A percentile compares a stretch with the other conserved stretches of the same genome.
Conservation (phyloP, 1,140 invertebrate genomes). For the Cydia pomonella region DNA sequence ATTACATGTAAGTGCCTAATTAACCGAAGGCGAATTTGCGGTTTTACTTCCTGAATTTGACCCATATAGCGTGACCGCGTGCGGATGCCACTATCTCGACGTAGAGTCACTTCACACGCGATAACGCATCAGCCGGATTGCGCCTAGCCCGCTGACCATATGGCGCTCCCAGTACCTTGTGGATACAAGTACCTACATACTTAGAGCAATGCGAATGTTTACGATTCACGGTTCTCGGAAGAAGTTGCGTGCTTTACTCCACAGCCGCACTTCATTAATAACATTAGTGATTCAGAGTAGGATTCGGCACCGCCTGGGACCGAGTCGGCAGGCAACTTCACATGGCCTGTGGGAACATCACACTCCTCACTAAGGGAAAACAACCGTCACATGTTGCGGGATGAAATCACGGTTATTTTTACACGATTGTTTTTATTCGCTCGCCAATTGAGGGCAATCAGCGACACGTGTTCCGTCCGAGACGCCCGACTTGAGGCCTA, state of each 20-base stretch:
- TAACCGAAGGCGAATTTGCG: constrained; percentile 55
- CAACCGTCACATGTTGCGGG: constrained; percentile 73
- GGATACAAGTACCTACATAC: constrained; percentile 4
- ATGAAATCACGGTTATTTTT: constrained; percentile 81
- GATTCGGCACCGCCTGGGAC: constrained; percentile 64
- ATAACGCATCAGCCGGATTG: constrained; percentile 59
- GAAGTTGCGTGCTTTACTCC: constrained; percentile 50
- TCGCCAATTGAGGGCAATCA: constrained; percentile 79
- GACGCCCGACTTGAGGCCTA: constrained; percentile 65
- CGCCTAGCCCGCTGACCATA: constrained; percentile 46
- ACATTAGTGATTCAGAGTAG: constrained; percentile 59
- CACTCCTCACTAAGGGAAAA: constrained; percentile 61
- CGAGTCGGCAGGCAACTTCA: constrained; percentile 63
- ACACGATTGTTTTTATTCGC: constrained; percentile 80
- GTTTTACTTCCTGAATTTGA: constrained; percentile 70
- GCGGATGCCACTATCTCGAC: constrained; percentile 67
- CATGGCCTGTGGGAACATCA: constrained; percentile 71
- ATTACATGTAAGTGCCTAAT: constrained; percentile 12
- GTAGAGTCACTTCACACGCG: constrained; percentile 42
- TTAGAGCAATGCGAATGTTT: constrained; percentile 34
- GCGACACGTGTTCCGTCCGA: constrained; percentile 74
- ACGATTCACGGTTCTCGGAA: constrained; percentile 50
- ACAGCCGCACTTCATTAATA: constrained; percentile 49
- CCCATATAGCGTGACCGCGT: constrained; percentile 54
- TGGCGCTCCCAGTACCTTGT: constrained; percentile 37